phyloP scores from a whole-genome alignment of 2,113 vertebrate genomes.

The Callithrix jacchus region DNA sequence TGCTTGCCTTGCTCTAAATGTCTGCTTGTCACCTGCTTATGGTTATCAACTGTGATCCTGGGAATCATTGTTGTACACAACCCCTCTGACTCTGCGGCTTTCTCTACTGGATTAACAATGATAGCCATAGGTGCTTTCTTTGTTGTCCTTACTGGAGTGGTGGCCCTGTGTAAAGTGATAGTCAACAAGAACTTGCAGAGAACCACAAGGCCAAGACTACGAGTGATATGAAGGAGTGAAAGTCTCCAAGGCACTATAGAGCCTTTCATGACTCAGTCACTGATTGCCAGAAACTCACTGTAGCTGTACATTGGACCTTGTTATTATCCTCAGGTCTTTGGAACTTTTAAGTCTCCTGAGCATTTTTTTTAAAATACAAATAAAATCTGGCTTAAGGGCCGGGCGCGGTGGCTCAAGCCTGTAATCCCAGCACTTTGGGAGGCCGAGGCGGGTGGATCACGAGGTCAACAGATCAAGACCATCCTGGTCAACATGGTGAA shows the following conservation, averaged over 20 bases:
- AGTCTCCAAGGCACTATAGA: rapidly evolving
- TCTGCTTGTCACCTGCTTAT: neutral
- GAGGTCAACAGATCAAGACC: too few relatives aligned
- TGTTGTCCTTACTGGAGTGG: rapidly evolving
- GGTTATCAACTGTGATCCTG: neutral
- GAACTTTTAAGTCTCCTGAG: neutral
- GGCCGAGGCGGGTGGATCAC: too few relatives aligned
- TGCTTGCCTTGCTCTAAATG: neutral
- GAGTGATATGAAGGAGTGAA: rapidly evolving
- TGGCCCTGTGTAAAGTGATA: too few relatives aligned
- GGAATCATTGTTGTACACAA: neutral
- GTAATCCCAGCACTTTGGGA: too few relatives aligned
- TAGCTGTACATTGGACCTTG: neutral
- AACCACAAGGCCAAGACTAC: rapidly evolving
- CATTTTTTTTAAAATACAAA: neutral
- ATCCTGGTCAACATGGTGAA: too few relatives aligned
- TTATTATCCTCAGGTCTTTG: too few relatives aligned
- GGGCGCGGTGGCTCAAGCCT: too few relatives aligned
- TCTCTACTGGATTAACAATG: neutral
- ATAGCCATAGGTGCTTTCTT: rapidly evolving
- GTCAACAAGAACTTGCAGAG: rapidly evolving
- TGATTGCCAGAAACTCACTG: neutral
- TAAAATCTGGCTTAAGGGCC: neutral
- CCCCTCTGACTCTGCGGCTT: rapidly evolving
- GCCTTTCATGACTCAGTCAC: neutral